Evolutionary conservation across 2,113 vertebrate species (phyloP), one percentile per base, ranked within the genome.

Genomic region (Polypterus senegalus): DNA sequence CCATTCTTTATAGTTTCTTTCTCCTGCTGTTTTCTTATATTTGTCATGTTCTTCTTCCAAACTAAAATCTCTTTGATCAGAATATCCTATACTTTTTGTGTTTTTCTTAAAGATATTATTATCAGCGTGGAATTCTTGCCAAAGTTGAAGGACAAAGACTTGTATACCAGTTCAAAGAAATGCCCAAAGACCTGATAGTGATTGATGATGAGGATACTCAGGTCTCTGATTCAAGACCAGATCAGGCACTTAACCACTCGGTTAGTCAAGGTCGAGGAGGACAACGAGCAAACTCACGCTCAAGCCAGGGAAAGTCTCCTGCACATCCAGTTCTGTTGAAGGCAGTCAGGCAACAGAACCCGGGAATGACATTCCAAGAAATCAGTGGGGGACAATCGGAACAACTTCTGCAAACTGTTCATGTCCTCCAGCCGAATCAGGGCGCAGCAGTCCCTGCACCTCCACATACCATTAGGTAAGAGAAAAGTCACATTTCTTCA

Each of bases 81-180:
- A 27, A 27, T 27, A 27, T 27, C 27, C 27, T 27, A 27, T 27
- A 1, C 9, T 61, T 27, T 10, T 10, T 11, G 6, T 46, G 3
- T 57, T 27, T 27, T 27, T 57, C 4, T 54, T 60, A 10, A 45
- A 92, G 91, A 73, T 92, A 92, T 69, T 92, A 92, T 75, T 92
- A 92, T 67, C 91, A 92, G 67, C 84, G 91, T 69, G 91, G 91
- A n/a, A 92, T 92, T 73, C 78, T 92, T 64, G 87, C 91, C 58
- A 92, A 92, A 74, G 91, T 92, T 71, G 91, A 92, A 73, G 91
- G 91, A 9, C 91, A 92, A 78, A 79, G 91, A 63, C 81, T 92
- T 60, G 91, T 92, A 8, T 92, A 92, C 69, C 91, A 92, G 75
- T 92, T 92, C 71, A 92, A 92, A 65, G 91, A 92, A 74, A 92